These are phyloP conservation scores for Drosophila meridionalis DNA, from an alignment of 2,888 invertebrate genomes.

Conservation along the genomic window DNA sequence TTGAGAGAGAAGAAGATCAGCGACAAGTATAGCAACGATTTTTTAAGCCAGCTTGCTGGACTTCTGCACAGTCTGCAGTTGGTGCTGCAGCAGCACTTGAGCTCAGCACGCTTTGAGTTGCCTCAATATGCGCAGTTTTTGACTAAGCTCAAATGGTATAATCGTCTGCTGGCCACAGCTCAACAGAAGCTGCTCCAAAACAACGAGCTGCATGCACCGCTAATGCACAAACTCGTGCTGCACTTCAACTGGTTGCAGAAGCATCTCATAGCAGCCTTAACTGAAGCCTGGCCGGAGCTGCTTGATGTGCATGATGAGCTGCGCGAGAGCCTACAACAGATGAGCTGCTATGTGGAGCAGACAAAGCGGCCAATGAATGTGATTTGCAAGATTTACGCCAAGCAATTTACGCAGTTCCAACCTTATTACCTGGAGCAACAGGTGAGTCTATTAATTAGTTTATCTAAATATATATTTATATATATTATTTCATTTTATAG, in stretches of 20 bases:
- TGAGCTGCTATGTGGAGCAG: slow-evolving; percentile 67
- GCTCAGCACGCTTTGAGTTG: slow-evolving; percentile 63
- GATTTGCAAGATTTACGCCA: slow-evolving; percentile 77
- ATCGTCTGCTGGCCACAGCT: slow-evolving; percentile 76
- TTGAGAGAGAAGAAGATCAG: slow-evolving; percentile 65
- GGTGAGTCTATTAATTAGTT: slow-evolving; percentile 41
- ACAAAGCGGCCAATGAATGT: slow-evolving; percentile 78
- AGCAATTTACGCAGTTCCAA: slow-evolving; percentile 82
- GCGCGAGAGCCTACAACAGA: slow-evolving; percentile 50
- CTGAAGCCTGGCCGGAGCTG: slow-evolving; percentile 33
- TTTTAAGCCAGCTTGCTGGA: slow-evolving; percentile 69
- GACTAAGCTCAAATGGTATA: slow-evolving; percentile 81
- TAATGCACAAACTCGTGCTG: slow-evolving; percentile 88
- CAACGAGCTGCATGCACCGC: slow-evolving; percentile 86
- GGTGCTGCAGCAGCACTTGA: slow-evolving; percentile 59
- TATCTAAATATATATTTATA: no score
- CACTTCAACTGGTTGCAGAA: slow-evolving; percentile 92
- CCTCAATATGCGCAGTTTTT: slow-evolving; percentile 67
- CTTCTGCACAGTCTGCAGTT: slow-evolving; percentile 67
- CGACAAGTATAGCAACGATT: slow-evolving; percentile 80
- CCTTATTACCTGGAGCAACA: slow-evolving; percentile 78
- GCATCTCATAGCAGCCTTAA: slow-evolving; percentile 85
- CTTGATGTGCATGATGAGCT: slow-evolving; percentile 42
- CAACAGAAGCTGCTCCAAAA: slow-evolving; percentile 73
- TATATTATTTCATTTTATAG: slow-evolving; percentile 40